Evolutionary conservation across 2,113 vertebrate genomes (phyloP).

Genomic region (Nyctibius bracteatus): DNA sequence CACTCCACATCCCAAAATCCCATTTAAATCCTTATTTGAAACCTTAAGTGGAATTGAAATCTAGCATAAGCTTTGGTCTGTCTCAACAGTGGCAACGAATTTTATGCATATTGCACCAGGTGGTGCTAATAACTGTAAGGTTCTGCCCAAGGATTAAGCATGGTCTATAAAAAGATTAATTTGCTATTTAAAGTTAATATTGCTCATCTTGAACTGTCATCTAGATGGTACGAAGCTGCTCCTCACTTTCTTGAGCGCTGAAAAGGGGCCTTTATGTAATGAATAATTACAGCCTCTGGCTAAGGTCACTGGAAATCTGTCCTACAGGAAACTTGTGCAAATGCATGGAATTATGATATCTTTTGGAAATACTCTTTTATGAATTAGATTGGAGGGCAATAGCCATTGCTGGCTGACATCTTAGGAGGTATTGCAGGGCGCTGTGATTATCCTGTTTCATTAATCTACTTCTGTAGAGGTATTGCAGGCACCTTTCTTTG

Average conservation of each 20-base stretch:
- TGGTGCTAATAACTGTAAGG: background rate
- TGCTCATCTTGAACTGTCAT: constrained; percentile 22
- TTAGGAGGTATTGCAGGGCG: background rate
- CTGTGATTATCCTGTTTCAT: background rate
- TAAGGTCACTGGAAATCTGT: background rate
- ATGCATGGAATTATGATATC: background rate
- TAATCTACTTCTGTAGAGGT: background rate
- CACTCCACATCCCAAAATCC: background rate
- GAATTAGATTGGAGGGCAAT: background rate
- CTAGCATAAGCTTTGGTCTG: background rate
- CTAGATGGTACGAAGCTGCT: background rate
- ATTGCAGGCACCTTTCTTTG: background rate
- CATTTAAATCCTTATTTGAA: constrained; percentile 1
- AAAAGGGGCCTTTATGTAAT: background rate
- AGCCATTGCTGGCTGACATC: background rate
- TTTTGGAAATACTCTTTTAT: constrained; percentile 4
- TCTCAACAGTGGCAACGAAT: background rate
- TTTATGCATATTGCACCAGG: background rate
- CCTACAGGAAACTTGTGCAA: constrained; percentile 4
- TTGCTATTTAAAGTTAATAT: constrained; percentile 51
- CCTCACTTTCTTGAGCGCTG: background rate
- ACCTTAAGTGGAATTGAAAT: constrained; percentile 7
- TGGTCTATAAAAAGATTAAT: constrained; percentile 35
- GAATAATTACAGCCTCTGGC: background rate
- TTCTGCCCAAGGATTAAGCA: constrained; percentile 11